Percentiles rank a stretch among this genome's conserved stretches.
These are phyloP conservation scores for Dryocosmus kuriphilus DNA, from an alignment of 2,888 invertebrate genomes.

Conservation along the genomic window DNA sequence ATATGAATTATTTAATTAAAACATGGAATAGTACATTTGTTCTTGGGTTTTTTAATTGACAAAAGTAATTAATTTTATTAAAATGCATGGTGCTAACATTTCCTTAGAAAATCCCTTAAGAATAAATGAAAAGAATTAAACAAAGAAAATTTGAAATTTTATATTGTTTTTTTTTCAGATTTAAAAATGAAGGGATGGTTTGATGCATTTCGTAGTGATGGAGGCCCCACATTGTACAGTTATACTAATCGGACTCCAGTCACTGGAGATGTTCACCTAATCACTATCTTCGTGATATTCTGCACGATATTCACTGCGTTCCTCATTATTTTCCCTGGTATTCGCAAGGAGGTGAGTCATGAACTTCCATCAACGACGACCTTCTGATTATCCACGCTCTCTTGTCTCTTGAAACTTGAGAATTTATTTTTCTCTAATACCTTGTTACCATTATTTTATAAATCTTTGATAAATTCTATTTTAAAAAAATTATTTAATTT, in stretches of 20 bases:
- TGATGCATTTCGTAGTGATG: slow-evolving; percentile 97
- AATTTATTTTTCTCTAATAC: slow-evolving; percentile 30
- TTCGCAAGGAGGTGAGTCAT: slow-evolving; percentile 89
- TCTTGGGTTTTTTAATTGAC: too few species aligned
- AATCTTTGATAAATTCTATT: not conserved
- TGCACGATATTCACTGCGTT: slow-evolving; percentile 96
- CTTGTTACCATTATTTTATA: slow-evolving; percentile 23
- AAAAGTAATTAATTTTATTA: too few species aligned
- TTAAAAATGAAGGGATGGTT: slow-evolving; percentile 95
- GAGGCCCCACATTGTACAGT: slow-evolving; percentile 97
- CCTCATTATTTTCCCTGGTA: slow-evolving; percentile 96
- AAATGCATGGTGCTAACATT: too few species aligned
- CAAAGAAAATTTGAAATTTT: not conserved
- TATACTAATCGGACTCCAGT: slow-evolving; percentile 97
- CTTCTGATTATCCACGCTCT: slow-evolving; percentile 36
- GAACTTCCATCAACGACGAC: slow-evolving; percentile 38
- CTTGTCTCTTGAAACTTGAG: slow-evolving; percentile 36
- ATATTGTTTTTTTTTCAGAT: slow-evolving; percentile 49
- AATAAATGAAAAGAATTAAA: not conserved
- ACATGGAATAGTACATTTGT: too few species aligned
- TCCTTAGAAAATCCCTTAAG: not conserved
- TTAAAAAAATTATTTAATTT: too few species aligned
- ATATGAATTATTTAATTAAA: too few species aligned
- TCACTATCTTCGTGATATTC: slow-evolving; percentile 92
- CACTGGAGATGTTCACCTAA: slow-evolving; percentile 93